Percentiles rank a stretch among this genome's conserved stretches.
Conservation (phyloP, 2,888 invertebrate genomes). For the Crepidodera aurea region DNA sequence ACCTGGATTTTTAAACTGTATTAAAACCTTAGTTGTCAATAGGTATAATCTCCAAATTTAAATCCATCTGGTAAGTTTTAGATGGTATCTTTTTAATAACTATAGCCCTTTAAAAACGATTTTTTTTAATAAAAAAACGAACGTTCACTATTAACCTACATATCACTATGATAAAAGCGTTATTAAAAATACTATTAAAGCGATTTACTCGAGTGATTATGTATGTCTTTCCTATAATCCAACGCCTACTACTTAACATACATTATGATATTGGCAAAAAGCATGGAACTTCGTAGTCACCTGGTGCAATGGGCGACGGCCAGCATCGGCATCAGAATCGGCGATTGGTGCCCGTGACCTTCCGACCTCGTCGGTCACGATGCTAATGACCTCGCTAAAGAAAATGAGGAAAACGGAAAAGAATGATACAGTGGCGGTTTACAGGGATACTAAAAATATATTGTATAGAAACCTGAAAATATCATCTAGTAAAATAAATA, state of each 20-base stretch:
- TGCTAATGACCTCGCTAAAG: slow-evolving; percentile 44
- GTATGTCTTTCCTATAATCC: background rate
- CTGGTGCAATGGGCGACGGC: slow-evolving; percentile 23
- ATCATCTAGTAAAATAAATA: no score
- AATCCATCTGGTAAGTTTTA: no score
- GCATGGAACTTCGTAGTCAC: slow-evolving; percentile 15
- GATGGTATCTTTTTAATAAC: no score
- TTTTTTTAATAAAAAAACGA: no score
- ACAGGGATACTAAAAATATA: background rate
- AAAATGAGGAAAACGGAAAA: slow-evolving; percentile 6
- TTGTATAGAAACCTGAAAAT: no score
- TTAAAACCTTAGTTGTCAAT: no score
- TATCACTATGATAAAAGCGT: no score
- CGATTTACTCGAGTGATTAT: slow-evolving; percentile 5
- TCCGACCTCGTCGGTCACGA: slow-evolving; percentile 50
- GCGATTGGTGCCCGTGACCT: slow-evolving; percentile 47
- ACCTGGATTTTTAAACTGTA: no score
- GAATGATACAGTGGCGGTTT: background rate
- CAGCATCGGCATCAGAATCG: slow-evolving; percentile 24
- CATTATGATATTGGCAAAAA: slow-evolving; percentile 8
- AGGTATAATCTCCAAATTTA: no score
- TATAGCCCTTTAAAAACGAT: no score
- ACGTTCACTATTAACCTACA: no score
- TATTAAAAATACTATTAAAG: no score
- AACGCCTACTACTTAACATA: slow-evolving; percentile 12